A percentile compares a stretch with the other conserved stretches of the same genome.
These are phyloP conservation scores for Perizoma flavofasciatum DNA, from an alignment of 2,888 invertebrate species.

Conservation along the genomic window DNA sequence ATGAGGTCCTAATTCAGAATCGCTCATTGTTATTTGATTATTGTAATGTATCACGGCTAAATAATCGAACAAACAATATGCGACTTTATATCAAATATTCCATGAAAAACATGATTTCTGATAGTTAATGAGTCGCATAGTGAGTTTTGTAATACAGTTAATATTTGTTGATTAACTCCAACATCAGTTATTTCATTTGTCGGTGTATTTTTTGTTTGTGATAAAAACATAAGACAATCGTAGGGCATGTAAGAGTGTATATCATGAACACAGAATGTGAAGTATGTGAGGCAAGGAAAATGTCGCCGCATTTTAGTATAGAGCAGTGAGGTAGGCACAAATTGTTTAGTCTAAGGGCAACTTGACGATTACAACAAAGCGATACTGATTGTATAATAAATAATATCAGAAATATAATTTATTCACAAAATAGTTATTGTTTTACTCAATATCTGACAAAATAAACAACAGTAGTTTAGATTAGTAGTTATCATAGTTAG, in stretches of 20 bases:
- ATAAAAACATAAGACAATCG: slow-evolving; percentile 29
- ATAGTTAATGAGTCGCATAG: too few species aligned
- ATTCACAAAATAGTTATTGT: slow-evolving; percentile 59
- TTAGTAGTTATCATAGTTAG: too few species aligned
- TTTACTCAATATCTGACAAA: too few species aligned
- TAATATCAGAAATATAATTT: slow-evolving; percentile 76
- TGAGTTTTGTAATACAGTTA: background rate
- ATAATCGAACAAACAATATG: too few species aligned
- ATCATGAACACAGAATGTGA: slow-evolving; percentile 14
- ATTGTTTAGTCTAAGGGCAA: slow-evolving; percentile 62
- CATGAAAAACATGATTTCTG: too few species aligned
- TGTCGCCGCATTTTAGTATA: slow-evolving; percentile 30
- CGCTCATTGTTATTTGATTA: too few species aligned
- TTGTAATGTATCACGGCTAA: too few species aligned
- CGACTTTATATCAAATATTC: too few species aligned
- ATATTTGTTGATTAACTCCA: slow-evolving; percentile 32
- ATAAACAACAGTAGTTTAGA: too few species aligned
- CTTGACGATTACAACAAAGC: slow-evolving; percentile 74
- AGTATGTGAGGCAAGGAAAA: slow-evolving; percentile 23
- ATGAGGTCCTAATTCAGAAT: too few species aligned
- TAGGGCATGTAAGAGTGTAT: slow-evolving; percentile 13
- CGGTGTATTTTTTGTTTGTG: slow-evolving; percentile 29
- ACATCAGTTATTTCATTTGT: slow-evolving; percentile 25
- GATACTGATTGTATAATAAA: slow-evolving; percentile 73
- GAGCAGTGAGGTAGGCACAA: slow-evolving; percentile 71